Evolutionary conservation across 2,797 vertebrate genomes (phyloP), one percentile per base, ranked within the genome.

Genomic region (Spondyliosoma cantharus): DNA sequence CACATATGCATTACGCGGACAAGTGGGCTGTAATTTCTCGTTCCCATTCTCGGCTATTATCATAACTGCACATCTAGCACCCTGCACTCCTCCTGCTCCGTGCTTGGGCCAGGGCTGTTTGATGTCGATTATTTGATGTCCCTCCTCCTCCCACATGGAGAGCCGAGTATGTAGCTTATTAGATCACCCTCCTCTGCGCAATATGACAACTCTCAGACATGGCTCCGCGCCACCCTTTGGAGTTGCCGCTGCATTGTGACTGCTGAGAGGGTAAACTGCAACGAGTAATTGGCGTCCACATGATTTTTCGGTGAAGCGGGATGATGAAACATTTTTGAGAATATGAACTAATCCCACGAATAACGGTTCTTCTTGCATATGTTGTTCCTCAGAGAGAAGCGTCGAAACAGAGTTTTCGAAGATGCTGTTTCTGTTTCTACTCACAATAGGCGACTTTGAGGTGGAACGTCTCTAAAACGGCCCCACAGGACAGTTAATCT

Each of bases 51-150:
- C 48, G 27, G 0, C 82, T 75, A 54, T 90, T 78, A 86, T 84
- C 81, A 76, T 78, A 83, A 56, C 82, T 72, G 76, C 67, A 65
- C 84, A 86, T 83, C 67, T 73, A 74, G 13, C 63, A 70, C 71
- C 83, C 64, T 78, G 74, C 45, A 13, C 53, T 71, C 64, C 59
- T 73, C 52, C 37, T 65, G 46, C 66, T 88, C 70, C 3, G 15
- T 68, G 83, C 74, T 84, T 82, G 75, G 71, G 81, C 86, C 81
- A 74, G n/a, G 17, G 74, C 58, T 68, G 80, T 91, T 88, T 90
- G 89, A 91, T 90, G 69, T 81, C 9, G 75, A 79, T 84, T 83
- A 85, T 91, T 87, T 91, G 79, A 92, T 84, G 84, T 87, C 74
- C 61, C 67, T 86, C 70, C 78, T 89, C 82, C 84, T 84, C 89